Evolutionary conservation across 2,113 vertebrate genomes (phyloP).

Genomic region (Megaleporinus macrocephalus): DNA sequence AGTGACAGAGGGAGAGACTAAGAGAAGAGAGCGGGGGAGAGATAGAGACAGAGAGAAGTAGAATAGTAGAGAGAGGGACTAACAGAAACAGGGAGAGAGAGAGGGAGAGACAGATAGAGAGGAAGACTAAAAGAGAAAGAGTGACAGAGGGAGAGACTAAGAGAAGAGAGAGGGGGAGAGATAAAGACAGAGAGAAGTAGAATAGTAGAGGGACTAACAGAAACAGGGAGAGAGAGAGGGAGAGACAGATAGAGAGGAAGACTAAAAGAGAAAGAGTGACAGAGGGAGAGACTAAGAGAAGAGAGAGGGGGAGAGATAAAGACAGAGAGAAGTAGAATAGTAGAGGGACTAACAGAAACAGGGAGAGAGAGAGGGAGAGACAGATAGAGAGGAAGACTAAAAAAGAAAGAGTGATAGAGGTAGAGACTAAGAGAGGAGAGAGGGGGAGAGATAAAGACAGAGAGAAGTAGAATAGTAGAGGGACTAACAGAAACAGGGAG

Average conservation of each 20-base stretch:
- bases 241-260: not conserved
- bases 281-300: constrained; percentile 18
- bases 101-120: no score
- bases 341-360: not conserved
- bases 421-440: constrained; percentile 42
- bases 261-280: not conserved
- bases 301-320: not conserved
- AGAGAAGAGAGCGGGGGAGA: no score
- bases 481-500: not conserved
- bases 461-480: no score
- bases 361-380: not conserved
- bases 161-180: constrained; percentile 23
- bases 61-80: no score
- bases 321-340: constrained; percentile 1
- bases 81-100: no score
- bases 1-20: not conserved
- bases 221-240: no score
- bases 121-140: constrained; percentile 46
- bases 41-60: no score
- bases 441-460: no score
- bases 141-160: not conserved
- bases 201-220: not conserved
- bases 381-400: not conserved
- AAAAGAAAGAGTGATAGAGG: constrained; percentile 25
- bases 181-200: not conserved